A percentile compares a stretch with the other conserved stretches of the same genome.
Evolutionary conservation across 2,113 vertebrate species (phyloP).

Genomic region (Sphaerodactylus townsendi): DNA sequence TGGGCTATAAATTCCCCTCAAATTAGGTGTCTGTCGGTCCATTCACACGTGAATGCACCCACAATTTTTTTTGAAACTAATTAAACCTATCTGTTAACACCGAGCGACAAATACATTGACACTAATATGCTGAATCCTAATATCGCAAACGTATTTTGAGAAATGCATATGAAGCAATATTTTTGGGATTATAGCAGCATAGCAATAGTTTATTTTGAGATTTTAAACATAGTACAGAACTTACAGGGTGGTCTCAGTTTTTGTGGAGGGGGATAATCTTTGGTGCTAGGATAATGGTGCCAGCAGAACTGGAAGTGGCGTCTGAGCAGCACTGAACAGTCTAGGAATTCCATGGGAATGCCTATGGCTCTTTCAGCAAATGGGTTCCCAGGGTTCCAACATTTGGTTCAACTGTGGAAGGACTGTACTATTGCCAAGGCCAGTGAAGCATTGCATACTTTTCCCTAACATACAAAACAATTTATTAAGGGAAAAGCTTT

Average conservation of each 20-base stretch:
- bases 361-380: neutral
- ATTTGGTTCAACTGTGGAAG: neutral
- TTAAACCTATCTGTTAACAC: no score
- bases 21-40: neutral
- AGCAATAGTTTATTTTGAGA: neutral
- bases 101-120: neutral
- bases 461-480: neutral
- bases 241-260: no score
- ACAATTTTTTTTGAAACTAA: no score
- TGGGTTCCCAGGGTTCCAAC: neutral
- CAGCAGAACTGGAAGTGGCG: neutral
- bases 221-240: neutral
- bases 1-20: neutral
- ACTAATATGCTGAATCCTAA: neutral
- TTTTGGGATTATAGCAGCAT: neutral
- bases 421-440: neutral
- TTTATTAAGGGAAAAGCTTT: no score
- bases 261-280: no score
- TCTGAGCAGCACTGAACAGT: neutral
- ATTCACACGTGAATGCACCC: no score
- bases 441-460: no score
- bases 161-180: neutral
- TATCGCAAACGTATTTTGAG: neutral
- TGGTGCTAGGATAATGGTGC: no score
- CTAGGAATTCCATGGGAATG: neutral